Conservation (phyloP, 53 echinoderm and acorn worm species). For the Paelopatides confundens region DNA sequence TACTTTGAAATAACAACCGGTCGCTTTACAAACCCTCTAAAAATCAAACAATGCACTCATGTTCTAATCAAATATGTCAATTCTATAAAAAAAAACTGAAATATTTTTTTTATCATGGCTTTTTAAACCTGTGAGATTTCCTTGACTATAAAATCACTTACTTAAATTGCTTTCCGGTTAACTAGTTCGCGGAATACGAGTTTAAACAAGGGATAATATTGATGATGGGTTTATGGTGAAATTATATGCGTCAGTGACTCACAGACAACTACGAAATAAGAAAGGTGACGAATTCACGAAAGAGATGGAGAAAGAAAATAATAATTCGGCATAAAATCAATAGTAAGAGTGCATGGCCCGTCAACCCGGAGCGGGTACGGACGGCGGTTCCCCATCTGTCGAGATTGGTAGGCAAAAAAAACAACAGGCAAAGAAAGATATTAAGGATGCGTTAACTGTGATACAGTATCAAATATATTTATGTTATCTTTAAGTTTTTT, state of each 20-base stretch:
- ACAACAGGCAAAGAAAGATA: neutral
- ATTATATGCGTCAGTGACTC: slow-evolving; percentile 29
- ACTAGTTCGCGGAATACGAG: slow-evolving; percentile 41
- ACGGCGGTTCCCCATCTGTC: slow-evolving; percentile 46
- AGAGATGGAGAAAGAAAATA: neutral
- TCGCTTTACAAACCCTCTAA: slow-evolving; percentile 7
- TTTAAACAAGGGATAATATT: slow-evolving; percentile 18
- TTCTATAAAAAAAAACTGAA: neutral
- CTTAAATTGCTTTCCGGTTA: slow-evolving; percentile 52
- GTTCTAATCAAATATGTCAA: slow-evolving; percentile 15
- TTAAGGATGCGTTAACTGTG: neutral
- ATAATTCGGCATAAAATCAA: slow-evolving; percentile 4
- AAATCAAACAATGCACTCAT: neutral
- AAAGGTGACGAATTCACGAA: too few species aligned
- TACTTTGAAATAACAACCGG: slow-evolving; percentile 38
- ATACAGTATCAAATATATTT: neutral
- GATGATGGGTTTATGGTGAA: slow-evolving; percentile 13
- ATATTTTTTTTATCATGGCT: neutral
- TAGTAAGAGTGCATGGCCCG: neutral
- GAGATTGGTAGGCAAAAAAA: neutral
- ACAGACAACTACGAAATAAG: neutral
- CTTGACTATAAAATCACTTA: slow-evolving; percentile 41
- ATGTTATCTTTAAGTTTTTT: neutral
- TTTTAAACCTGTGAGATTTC: slow-evolving; percentile 13
- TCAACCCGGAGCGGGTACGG: neutral